Percentiles rank a stretch among this genome's conserved stretches.
phyloP scores from a whole-genome alignment of 2,888 invertebrate genomes.

The Philereme transversata region DNA sequence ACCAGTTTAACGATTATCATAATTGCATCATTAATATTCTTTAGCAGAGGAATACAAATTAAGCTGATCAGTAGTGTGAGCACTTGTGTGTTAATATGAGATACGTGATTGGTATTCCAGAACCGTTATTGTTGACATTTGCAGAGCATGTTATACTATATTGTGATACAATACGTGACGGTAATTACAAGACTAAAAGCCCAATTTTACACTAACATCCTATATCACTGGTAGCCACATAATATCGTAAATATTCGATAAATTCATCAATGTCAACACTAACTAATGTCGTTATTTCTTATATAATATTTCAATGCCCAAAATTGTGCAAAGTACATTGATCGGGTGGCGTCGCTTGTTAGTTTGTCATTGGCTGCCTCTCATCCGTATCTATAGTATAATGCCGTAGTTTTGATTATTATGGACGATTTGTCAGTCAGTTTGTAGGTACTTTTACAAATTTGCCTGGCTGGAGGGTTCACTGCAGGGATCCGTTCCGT shows the following conservation, averaged over 20 bases:
- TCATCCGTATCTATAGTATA: too few species aligned
- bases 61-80: slow-evolving; percentile 37
- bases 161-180: too few species aligned
- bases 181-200: too few species aligned
- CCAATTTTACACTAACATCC: not conserved
- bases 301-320: slow-evolving; percentile 4
- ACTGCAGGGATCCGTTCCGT: slow-evolving; percentile 23
- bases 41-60: slow-evolving; percentile 43
- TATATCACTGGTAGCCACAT: not conserved
- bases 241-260: not conserved
- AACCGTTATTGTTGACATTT: too few species aligned
- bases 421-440: slow-evolving; percentile 25
- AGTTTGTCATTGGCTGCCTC: slow-evolving; percentile 23
- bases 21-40: slow-evolving; percentile 40
- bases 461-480: slow-evolving; percentile 27
- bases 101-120: too few species aligned
- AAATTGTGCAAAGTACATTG: slow-evolving; percentile 12
- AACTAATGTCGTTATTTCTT: not conserved
- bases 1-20: slow-evolving; percentile 44
- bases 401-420: too few species aligned
- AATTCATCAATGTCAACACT: not conserved
- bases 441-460: slow-evolving; percentile 24
- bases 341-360: slow-evolving; percentile 5
- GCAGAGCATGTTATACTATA: too few species aligned
- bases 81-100: not conserved